Percentiles rank a stretch among this genome's conserved stretches.
Evolutionary conservation across 2,888 invertebrate genomes (phyloP).

Genomic region (Leptopilina myrica): DNA sequence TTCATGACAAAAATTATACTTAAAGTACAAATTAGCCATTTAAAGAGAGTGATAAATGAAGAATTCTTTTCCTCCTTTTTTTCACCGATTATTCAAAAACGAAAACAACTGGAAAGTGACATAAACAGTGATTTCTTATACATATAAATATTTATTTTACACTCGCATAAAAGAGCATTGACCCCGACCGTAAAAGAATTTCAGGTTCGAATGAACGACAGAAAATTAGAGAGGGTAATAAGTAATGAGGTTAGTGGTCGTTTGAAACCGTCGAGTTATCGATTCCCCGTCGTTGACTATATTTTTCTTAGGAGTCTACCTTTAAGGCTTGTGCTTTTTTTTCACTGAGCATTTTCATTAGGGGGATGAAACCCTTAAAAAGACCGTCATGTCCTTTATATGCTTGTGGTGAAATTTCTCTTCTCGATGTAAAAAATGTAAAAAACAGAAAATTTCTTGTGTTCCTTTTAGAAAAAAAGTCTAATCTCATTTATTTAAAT

Average conservation of each 20-base stretch:
- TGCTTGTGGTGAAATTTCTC: not conserved
- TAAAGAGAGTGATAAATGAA: no score
- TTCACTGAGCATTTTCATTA: constrained; percentile 7
- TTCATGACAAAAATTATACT: no score
- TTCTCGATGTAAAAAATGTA: not conserved
- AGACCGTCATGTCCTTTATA: not conserved
- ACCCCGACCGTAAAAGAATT: constrained; percentile 27
- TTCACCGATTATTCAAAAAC: no score
- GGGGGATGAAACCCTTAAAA: constrained; percentile 13
- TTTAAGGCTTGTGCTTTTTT: constrained; percentile 24
- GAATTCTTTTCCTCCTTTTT: no score
- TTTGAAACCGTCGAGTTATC: constrained; percentile 23
- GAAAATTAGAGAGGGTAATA: constrained; percentile 33
- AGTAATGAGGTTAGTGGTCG: constrained; percentile 33
- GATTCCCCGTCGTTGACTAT: constrained; percentile 18
- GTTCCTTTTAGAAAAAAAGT: no score
- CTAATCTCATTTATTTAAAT: no score
- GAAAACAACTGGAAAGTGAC: not conserved
- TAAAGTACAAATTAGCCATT: no score
- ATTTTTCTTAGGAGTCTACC: constrained; percentile 28
- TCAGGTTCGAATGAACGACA: constrained; percentile 17
- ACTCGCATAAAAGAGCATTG: constrained; percentile 3
- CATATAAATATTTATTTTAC: not conserved
- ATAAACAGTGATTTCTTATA: not conserved
- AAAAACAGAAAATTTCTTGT: not conserved